Conservation (phyloP, 2,888 invertebrate species). For the Hydroisotoma schaefferi region DNA sequence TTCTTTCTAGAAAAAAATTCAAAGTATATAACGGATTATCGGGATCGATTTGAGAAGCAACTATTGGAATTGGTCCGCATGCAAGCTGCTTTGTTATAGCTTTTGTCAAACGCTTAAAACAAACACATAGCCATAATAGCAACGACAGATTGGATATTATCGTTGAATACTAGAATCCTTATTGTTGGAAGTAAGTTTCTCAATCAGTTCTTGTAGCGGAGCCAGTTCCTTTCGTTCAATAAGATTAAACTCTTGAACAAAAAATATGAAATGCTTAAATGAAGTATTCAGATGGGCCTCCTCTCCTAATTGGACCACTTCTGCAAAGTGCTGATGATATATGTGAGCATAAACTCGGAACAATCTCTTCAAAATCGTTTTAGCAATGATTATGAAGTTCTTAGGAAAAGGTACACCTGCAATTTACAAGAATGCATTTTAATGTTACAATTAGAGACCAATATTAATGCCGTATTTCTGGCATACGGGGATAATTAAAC, state of each 20-base stretch:
- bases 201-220: constrained; percentile 95
- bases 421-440: constrained; percentile 36
- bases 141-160: too few relatives aligned
- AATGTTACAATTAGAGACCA: neutral
- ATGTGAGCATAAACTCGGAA: constrained; percentile 99
- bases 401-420: constrained; percentile 95
- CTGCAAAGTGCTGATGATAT: constrained; percentile 98
- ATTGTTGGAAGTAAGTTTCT: constrained; percentile 68
- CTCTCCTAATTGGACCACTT: constrained; percentile 95
- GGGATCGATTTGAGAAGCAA: too few relatives aligned
- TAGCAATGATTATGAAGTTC: constrained; percentile 93
- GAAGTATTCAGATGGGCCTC: constrained; percentile 99
- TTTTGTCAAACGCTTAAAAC: too few relatives aligned
- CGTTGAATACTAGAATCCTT: constrained; percentile 55
- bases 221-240: constrained; percentile 95
- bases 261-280: constrained; percentile 99
- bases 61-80: too few relatives aligned
- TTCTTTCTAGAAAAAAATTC: too few relatives aligned
- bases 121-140: too few relatives aligned
- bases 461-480: neutral
- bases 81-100: too few relatives aligned
- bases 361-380: constrained; percentile 94
- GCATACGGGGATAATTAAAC: neutral
- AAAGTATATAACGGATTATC: too few relatives aligned
- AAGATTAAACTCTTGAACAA: constrained; percentile 94